These are phyloP conservation scores for Blastobasis adustella DNA, from an alignment of 2,888 invertebrate genomes.

Conservation along the genomic window DNA sequence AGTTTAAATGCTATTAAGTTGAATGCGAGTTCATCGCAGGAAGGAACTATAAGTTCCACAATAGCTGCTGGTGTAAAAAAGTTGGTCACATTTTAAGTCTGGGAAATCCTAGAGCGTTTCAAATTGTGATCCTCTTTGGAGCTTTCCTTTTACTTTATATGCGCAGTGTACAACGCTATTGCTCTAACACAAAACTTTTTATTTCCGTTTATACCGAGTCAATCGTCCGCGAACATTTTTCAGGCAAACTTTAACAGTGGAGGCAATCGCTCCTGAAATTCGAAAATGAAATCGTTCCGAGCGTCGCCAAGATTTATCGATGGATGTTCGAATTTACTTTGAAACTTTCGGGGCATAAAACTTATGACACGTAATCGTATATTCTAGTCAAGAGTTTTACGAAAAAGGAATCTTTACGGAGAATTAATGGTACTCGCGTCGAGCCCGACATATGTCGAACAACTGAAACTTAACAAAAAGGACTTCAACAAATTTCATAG, in stretches of 20 bases:
- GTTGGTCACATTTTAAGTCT: slow-evolving; percentile 49
- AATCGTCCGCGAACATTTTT: slow-evolving; percentile 74
- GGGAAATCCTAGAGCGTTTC: slow-evolving; percentile 45
- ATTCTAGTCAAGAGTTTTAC: slow-evolving; percentile 47
- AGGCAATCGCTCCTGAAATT: slow-evolving; percentile 75
- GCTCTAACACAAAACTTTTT: slow-evolving; percentile 73
- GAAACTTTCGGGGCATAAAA: slow-evolving; percentile 71
- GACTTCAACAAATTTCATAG: too few relatives aligned
- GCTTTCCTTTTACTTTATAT: slow-evolving; percentile 61
- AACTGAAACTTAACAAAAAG: too few relatives aligned
- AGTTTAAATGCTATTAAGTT: slow-evolving; percentile 23
- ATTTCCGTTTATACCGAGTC: slow-evolving; percentile 74
- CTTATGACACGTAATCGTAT: slow-evolving; percentile 74
- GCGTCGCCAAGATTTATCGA: slow-evolving; percentile 75
- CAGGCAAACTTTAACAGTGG: slow-evolving; percentile 75
- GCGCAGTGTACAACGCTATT: slow-evolving; percentile 65
- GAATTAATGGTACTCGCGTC: background rate
- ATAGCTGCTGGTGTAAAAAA: slow-evolving; percentile 43
- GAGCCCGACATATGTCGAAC: too few relatives aligned
- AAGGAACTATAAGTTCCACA: slow-evolving; percentile 33
- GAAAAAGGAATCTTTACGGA: background rate
- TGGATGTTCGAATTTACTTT: slow-evolving; percentile 73
- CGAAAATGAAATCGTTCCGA: slow-evolving; percentile 74
- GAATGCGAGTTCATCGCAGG: slow-evolving; percentile 23
- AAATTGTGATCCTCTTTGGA: slow-evolving; percentile 56